phyloP scores from a whole-genome alignment of 2,797 vertebrate species.

The Semaprochilodus insignis region DNA sequence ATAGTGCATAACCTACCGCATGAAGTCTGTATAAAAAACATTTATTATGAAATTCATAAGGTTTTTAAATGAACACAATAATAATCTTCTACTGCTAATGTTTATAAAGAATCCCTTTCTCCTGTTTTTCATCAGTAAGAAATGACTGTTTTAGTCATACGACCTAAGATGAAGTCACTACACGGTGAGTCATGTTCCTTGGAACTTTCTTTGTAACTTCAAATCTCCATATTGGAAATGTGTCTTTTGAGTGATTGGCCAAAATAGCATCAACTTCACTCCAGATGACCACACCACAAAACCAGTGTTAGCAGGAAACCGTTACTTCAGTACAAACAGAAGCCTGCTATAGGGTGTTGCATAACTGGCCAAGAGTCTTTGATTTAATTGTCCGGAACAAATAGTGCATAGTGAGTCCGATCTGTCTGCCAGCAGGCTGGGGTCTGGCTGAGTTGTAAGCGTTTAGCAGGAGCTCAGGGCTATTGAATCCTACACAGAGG shows the following conservation, averaged over 20 bases:
- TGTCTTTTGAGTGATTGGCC: constrained; percentile 23
- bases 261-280: not conserved
- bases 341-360: constrained; percentile 2
- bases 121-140: not conserved
- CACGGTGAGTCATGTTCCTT: constrained; percentile 16
- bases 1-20: too few relatives aligned
- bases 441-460: not conserved
- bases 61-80: too few relatives aligned
- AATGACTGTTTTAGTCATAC: not conserved
- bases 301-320: constrained; percentile 15
- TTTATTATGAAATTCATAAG: too few relatives aligned
- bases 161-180: constrained; percentile 13
- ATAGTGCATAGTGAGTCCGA: not conserved
- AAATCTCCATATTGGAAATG: not conserved
- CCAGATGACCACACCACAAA: constrained; percentile 18
- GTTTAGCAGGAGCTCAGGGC: not conserved
- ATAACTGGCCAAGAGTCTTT: constrained; percentile 1
- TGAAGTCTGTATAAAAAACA: too few relatives aligned
- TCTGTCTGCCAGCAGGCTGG: not conserved
- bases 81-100: not conserved
- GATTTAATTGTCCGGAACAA: not conserved
- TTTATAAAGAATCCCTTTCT: not conserved
- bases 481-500: constrained; percentile 41
- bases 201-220: constrained; percentile 5
- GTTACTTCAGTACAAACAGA: not conserved